These are phyloP conservation scores for Pandion haliaetus DNA, from an alignment of 2,113 vertebrate species.

Conservation along the genomic window DNA sequence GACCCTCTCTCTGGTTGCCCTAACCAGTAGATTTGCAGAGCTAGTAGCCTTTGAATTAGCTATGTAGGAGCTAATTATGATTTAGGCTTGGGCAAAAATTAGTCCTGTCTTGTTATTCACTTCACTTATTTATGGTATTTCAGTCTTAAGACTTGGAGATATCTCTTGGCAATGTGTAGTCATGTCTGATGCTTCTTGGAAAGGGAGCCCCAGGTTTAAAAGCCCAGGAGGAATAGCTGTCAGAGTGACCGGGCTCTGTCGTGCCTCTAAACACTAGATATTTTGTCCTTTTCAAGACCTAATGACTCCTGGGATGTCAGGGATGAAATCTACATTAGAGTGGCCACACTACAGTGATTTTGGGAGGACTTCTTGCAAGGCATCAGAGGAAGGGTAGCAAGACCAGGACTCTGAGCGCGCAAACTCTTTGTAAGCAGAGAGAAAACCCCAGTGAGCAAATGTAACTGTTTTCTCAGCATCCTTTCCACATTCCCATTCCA, in stretches of 20 bases:
- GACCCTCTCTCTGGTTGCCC: background rate
- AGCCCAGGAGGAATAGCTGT: background rate
- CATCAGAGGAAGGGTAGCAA: background rate
- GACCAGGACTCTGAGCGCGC: background rate
- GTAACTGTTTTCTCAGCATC: conserved; percentile 57
- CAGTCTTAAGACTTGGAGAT: background rate
- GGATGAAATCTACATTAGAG: background rate
- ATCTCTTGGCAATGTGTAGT: background rate
- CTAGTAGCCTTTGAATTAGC: background rate
- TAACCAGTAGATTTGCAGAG: background rate
- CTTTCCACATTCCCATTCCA: conserved; percentile 58
- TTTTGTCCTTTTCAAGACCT: background rate
- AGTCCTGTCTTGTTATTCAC: background rate
- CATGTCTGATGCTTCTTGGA: background rate
- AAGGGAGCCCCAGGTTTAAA: background rate
- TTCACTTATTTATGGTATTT: background rate
- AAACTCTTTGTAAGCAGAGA: conserved; percentile 6
- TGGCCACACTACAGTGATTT: background rate
- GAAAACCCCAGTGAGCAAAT: conserved; percentile 50
- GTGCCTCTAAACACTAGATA: background rate
- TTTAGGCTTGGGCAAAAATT: conserved; percentile 2
- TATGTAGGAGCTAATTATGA: background rate
- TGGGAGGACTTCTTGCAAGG: background rate
- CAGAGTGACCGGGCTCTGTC: background rate
- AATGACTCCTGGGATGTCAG: background rate